Evolutionary conservation across 2,888 invertebrate species (phyloP), one percentile per base, ranked within the genome.

Genomic region (Drosophila limbata): DNA sequence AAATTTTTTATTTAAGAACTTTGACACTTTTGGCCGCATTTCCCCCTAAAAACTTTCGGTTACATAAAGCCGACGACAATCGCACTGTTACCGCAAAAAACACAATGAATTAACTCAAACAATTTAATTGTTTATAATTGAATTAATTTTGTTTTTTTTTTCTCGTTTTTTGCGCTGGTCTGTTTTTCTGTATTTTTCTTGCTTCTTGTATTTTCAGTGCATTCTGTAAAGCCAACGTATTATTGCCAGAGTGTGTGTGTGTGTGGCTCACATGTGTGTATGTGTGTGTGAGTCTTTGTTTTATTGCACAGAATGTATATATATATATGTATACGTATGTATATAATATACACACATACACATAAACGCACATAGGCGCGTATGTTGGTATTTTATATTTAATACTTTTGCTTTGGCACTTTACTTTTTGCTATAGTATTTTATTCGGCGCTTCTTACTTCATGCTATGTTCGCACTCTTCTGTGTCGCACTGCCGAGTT

Each of bases 401-500:
- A 88, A 84, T 85, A 86, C 87, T 84, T 86, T 81, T 74, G 66
- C 69, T 67, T 73, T 78, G 70, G 69, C 82, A 88, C 87, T 88
- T 85, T 85, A 71, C 84, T 77, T 84, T 84, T 81, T 65, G 84
- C 69, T 78, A 79, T 79, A 25, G 25, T 25, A 77, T 79, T 84
- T 84, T 79, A 78, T 79, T 77, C 84, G 84, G 81, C 88, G 90
- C 90, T 88, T 89, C 89, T 89, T 88, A 88, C 89, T 89, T 82
- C 88, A 77, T 90, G 88, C 88, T 90, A 89, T 85, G 90, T 90
- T 83, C 88, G 90, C 92, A 91, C 91, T 92, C 92, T 92, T 91
- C 88, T 90, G 88, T 91, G 90, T 88, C 90, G 88, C 89, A 91
- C 92, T 89, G 91, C 90, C 90, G 91, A 91, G 90, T 91, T 90